These are phyloP conservation scores for Desmophyllum pertusum DNA, from an alignment of 92 coral and sea anemone species.

Conservation along the genomic window DNA sequence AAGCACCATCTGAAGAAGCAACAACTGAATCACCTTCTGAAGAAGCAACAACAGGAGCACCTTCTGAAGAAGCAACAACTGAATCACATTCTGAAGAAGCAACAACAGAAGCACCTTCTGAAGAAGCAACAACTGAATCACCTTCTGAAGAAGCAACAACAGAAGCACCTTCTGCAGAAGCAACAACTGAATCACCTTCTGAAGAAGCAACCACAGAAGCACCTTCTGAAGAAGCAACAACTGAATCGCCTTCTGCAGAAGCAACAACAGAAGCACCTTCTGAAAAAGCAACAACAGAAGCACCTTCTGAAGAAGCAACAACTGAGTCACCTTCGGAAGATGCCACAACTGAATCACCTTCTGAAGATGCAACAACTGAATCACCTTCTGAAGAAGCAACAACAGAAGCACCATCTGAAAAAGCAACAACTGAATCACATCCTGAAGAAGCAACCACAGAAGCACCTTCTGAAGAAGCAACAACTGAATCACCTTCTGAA, in stretches of 20 bases:
- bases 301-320: background rate
- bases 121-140: background rate
- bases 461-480: background rate
- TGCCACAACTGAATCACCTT: too few relatives aligned
- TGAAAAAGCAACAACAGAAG: background rate
- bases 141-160: background rate
- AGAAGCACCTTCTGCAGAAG: slow-evolving; percentile 2
- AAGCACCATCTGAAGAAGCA: background rate
- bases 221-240: background rate
- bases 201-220: background rate
- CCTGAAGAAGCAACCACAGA: background rate
- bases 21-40: background rate
- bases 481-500: background rate
- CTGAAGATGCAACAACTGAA: too few relatives aligned
- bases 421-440: background rate
- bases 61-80: background rate
- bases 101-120: background rate
- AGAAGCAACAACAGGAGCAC: background rate
- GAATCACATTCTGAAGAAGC: background rate
- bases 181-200: slow-evolving; percentile 2
- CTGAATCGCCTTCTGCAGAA: background rate
- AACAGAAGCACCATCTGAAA: background rate
- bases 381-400: background rate
- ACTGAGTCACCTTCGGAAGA: background rate
- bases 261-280: background rate